These are phyloP conservation scores for Eulemur albifrons DNA, from an alignment of 2,797 vertebrate species.

Conservation along the genomic window DNA sequence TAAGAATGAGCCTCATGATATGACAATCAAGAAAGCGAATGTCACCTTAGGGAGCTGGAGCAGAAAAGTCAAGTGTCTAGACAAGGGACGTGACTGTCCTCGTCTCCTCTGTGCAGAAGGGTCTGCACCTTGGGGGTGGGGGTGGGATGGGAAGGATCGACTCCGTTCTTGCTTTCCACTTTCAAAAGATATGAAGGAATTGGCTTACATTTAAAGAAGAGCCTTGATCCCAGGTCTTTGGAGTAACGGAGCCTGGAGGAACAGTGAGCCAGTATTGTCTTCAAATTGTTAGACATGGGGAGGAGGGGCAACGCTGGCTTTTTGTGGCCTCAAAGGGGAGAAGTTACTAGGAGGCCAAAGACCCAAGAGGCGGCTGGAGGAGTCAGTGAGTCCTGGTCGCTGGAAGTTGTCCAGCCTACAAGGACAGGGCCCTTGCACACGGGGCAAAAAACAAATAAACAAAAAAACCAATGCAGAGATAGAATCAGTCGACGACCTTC, in stretches of 20 bases:
- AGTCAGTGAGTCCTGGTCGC: background rate
- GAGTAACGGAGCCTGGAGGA: background rate
- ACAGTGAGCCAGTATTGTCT: background rate
- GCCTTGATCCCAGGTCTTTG: background rate
- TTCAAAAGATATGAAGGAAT: conserved; percentile 16
- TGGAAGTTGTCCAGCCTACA: background rate
- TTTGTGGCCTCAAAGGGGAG: background rate
- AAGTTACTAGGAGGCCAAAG: background rate
- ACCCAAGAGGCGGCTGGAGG: background rate
- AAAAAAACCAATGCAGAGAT: background rate
- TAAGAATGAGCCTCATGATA: background rate
- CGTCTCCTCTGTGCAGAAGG: background rate
- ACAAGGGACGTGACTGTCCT: background rate
- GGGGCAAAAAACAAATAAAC: background rate
- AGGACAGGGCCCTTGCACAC: background rate
- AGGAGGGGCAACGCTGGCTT: background rate
- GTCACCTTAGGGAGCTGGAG: background rate
- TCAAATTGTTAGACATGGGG: background rate
- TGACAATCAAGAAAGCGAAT: conserved; percentile 2
- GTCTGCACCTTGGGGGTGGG: background rate
- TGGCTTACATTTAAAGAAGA: background rate
- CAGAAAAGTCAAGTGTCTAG: background rate
- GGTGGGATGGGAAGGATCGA: background rate
- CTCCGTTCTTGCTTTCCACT: background rate
- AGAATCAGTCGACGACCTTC: background rate